Evolutionary conservation across 2,888 invertebrate genomes (phyloP).

Genomic region (Conops quadrifasciatus): DNA sequence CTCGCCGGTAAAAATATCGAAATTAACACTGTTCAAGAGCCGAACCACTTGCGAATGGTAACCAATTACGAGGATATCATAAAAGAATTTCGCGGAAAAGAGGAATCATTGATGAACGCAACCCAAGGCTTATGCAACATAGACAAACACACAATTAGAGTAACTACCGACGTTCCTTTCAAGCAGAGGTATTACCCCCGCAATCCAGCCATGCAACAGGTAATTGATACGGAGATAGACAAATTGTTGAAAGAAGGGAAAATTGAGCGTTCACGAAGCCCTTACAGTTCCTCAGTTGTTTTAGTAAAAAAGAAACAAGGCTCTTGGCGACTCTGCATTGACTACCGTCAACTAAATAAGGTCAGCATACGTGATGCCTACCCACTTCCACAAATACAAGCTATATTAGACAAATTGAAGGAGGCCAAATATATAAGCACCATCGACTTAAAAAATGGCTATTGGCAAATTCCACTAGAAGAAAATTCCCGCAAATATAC

Average conservation of each 20-base stretch:
- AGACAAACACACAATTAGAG: neutral
- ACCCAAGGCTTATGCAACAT: too few relatives aligned
- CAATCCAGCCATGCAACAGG: conserved; percentile 36
- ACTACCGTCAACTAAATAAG: conserved; percentile 18
- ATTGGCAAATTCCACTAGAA: too few relatives aligned
- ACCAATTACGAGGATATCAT: too few relatives aligned
- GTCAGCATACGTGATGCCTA: conserved; percentile 23
- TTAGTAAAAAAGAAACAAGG: conserved; percentile 23
- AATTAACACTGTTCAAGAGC: too few relatives aligned
- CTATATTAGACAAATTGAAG: too few relatives aligned
- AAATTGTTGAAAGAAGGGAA: conserved; percentile 5
- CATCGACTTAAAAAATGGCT: too few relatives aligned
- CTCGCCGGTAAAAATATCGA: too few relatives aligned
- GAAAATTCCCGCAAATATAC: too few relatives aligned
- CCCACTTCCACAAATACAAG: conserved; percentile 18
- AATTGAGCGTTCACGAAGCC: conserved; percentile 33
- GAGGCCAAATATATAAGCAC: too few relatives aligned
- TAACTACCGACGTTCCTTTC: neutral
- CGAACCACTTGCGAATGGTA: too few relatives aligned
- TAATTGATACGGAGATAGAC: conserved; percentile 19
- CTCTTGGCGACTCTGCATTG: conserved; percentile 20
- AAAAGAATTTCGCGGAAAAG: too few relatives aligned
- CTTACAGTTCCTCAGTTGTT: conserved; percentile 28
- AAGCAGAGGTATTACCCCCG: conserved; percentile 26
- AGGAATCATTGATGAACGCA: too few relatives aligned